Base-by-base conservation (phyloP, 1,140 invertebrate species). In the Heliconius congener region DNA sequence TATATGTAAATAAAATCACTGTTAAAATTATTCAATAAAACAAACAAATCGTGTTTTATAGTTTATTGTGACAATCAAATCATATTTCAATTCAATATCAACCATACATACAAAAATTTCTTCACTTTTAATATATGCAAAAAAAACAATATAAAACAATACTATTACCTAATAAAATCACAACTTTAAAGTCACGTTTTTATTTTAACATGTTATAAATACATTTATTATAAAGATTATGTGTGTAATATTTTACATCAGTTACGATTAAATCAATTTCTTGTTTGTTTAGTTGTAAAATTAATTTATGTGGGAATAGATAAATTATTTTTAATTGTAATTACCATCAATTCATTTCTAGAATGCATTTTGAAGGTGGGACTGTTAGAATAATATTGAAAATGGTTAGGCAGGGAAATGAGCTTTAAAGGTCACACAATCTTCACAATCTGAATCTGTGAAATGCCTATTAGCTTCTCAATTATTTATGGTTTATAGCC, bases 31-130 rank as follows among this genome's bases (percentile, higher is more conserved):
- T 66, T 66, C 19, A 77, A 77, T 23, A 70, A 77, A 73, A 77
- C 27, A 73, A 77, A 57, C 1, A 76, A 73, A 39, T 60, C 37
- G 57, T 46, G 27, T 60, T 72, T 73, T 73, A 78, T 50, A 57
- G 23, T 78, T 78, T 79, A 79, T 75, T 79, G 57, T 75, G 78
- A 70, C 52, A 78, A 78, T 70, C 52, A 78, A 37, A 27, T 30
- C 60, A 27, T 13, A 66, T 66, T 27, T 66, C 27, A 57, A 13
- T 66, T 66, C 60, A 66, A 30, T 13, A 66, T 30, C 23, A 27
- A 66, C 27, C 27, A 27, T 30, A 66, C 60, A 66, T 27, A 27
- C 13, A 23, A 60, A 60, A 23, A 60, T 23, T 60, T 60, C 55
- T 23, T 27, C 55, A 60, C 19, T 66, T 66, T 66, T 13, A 30